Evolutionary conservation across 2,113 vertebrate species (phyloP).

Genomic region (Trochalopteron elliotii): DNA sequence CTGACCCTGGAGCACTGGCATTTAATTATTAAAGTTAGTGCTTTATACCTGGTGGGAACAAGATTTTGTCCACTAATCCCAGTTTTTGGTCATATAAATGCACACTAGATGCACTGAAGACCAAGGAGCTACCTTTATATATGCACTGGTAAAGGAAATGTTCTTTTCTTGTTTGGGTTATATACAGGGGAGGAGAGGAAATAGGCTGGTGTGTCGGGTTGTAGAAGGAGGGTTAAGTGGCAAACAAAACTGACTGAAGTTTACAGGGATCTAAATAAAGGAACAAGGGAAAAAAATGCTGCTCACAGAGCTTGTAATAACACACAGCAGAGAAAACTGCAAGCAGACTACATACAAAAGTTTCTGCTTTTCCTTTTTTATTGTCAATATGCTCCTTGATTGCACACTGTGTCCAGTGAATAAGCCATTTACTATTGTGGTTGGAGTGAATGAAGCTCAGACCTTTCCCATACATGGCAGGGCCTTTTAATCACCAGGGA

Average conservation of each 20-base stretch:
- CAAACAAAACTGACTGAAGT: slow-evolving; percentile 1
- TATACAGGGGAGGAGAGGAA: background rate
- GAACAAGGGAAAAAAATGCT: background rate
- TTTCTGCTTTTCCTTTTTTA: background rate
- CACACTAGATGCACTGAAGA: background rate
- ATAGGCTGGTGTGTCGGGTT: background rate
- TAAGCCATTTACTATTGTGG: slow-evolving; percentile 8
- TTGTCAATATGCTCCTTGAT: background rate
- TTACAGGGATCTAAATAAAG: slow-evolving; percentile 14
- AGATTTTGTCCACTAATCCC: background rate
- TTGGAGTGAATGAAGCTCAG: slow-evolving; percentile 27
- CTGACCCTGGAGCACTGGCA: background rate
- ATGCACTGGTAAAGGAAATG: background rate
- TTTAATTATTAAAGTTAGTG: background rate
- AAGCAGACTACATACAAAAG: background rate
- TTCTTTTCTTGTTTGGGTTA: slow-evolving; percentile 22
- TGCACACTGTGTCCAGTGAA: slow-evolving; percentile 19
- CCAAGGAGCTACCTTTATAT: background rate
- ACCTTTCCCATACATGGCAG: slow-evolving; percentile 67
- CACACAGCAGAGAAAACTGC: background rate
- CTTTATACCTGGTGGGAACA: background rate
- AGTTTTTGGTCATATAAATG: background rate
- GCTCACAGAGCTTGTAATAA: background rate
- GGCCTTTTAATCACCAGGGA: slow-evolving; percentile 47
- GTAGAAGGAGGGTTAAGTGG: background rate